These are phyloP conservation scores for Aphrophora alni DNA, from an alignment of 2,888 invertebrate genomes.

Conservation along the genomic window DNA sequence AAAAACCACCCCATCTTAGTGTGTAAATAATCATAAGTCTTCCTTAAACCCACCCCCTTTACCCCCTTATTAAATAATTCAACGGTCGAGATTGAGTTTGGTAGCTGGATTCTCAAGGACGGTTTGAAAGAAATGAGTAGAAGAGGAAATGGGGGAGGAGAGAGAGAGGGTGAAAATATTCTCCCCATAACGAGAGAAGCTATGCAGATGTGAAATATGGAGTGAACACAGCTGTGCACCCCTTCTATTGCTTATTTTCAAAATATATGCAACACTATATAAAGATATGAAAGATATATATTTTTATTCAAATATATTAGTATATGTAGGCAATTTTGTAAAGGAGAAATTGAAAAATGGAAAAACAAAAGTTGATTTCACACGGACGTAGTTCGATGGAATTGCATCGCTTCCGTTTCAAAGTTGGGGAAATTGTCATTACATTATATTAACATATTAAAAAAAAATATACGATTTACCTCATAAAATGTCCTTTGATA, in stretches of 20 bases:
- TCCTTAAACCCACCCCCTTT: neutral
- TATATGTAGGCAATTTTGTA: neutral
- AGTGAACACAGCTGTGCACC: neutral
- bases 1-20: neutral
- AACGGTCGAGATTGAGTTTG: neutral
- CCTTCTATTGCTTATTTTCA: neutral
- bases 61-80: neutral
- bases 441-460: too few relatives aligned
- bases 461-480: too few relatives aligned
- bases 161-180: neutral
- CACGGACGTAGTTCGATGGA: neutral
- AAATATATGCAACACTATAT: conserved; percentile 6
- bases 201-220: conserved; percentile 5
- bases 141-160: neutral
- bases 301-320: neutral
- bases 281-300: neutral
- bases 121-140: neutral
- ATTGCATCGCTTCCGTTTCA: neutral
- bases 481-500: too few relatives aligned
- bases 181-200: conserved; percentile 9
- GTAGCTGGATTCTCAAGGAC: neutral
- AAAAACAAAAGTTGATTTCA: neutral
- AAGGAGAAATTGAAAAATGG: neutral
- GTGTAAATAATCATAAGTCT: conserved; percentile 6
- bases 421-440: too few relatives aligned